Conservation (phyloP, 2,888 invertebrate genomes). For the Bellardia bayeri region DNA sequence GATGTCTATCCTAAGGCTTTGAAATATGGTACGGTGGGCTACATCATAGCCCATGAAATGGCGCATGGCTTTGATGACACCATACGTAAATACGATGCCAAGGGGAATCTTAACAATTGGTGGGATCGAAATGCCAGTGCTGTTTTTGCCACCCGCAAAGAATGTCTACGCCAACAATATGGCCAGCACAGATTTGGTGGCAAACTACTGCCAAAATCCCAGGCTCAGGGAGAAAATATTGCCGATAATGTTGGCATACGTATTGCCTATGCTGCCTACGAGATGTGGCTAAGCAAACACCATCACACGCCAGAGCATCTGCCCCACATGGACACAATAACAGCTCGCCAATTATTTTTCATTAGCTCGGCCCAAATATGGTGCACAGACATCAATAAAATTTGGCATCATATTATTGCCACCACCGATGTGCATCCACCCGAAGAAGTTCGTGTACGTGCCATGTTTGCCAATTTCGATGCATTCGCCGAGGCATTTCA, state of each 20-base stretch:
- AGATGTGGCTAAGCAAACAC: conserved; percentile 76
- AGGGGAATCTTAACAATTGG: conserved; percentile 79
- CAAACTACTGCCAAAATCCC: conserved; percentile 71
- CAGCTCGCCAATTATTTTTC: conserved; percentile 80
- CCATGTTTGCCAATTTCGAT: conserved; percentile 78
- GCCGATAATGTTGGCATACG: conserved; percentile 82
- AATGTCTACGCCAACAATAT: conserved; percentile 80
- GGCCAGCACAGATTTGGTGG: conserved; percentile 74
- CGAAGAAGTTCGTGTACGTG: conserved; percentile 78
- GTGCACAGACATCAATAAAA: conserved; percentile 76
- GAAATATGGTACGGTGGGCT: conserved; percentile 80
- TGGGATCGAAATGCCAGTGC: conserved; percentile 78
- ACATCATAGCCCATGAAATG: conserved; percentile 80
- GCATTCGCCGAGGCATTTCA: conserved; percentile 78
- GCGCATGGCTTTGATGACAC: conserved; percentile 81
- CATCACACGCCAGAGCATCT: conserved; percentile 74
- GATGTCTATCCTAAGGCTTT: conserved; percentile 79
- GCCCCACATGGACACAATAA: conserved; percentile 76
- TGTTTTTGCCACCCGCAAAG: conserved; percentile 77
- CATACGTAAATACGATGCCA: conserved; percentile 78
- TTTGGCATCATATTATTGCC: conserved; percentile 65
- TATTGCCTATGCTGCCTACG: conserved; percentile 79
- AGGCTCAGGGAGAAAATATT: conserved; percentile 79
- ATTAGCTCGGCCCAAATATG: conserved; percentile 79
- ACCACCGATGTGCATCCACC: conserved; percentile 76